A percentile compares a stretch with the other conserved stretches of the same genome.
phyloP scores from a whole-genome alignment of 2,888 invertebrate species.

The Leptinotarsa haldemani region DNA sequence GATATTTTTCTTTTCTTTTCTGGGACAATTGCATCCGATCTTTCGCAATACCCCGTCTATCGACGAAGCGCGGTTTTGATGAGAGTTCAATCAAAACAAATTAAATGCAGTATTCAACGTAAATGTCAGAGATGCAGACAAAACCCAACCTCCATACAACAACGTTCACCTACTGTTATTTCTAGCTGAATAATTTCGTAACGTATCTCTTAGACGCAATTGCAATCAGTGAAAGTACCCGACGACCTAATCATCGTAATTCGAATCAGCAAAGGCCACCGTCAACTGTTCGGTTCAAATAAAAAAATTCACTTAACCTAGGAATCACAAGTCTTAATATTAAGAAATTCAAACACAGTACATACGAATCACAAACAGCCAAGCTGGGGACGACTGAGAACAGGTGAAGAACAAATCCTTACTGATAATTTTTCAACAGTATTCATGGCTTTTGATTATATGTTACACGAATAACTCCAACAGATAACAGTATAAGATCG shows the following conservation, averaged over 20 bases:
- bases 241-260: slow-evolving; percentile 8
- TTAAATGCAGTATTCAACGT: background rate
- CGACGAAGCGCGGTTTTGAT: background rate
- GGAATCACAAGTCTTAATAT: slow-evolving; percentile 46
- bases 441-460: background rate
- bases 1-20: too few relatives aligned
- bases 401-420: background rate
- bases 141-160: background rate
- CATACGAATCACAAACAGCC: slow-evolving; percentile 58
- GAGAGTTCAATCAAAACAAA: background rate
- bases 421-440: background rate
- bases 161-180: background rate
- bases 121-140: slow-evolving; percentile 2
- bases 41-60: background rate
- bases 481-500: too few relatives aligned
- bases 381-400: slow-evolving; percentile 46
- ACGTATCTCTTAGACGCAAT: background rate
- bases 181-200: background rate
- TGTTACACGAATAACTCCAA: too few relatives aligned
- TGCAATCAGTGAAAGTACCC: slow-evolving; percentile 23
- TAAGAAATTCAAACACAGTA: slow-evolving; percentile 50
- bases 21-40: too few relatives aligned
- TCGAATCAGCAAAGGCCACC: slow-evolving; percentile 40
- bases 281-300: slow-evolving; percentile 37
- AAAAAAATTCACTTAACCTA: slow-evolving; percentile 41